phyloP scores from a whole-genome alignment of 2,888 invertebrate species.

The Listrodromus nycthemerus region DNA sequence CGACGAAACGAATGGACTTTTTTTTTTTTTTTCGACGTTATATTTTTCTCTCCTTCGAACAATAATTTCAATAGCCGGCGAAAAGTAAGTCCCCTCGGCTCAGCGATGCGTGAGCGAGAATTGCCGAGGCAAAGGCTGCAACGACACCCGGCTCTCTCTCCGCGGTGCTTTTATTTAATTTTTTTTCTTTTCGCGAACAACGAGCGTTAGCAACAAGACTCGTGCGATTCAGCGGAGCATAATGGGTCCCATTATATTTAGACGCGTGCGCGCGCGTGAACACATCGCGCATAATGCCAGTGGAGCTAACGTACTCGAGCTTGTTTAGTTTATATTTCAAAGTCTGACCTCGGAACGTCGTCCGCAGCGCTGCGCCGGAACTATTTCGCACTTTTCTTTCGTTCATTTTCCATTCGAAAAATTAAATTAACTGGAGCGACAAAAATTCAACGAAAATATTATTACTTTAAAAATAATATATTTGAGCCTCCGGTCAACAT shows the following conservation, averaged over 20 bases:
- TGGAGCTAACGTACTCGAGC: slow-evolving; percentile 33
- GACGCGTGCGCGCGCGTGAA: slow-evolving; percentile 44
- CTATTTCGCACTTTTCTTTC: no score
- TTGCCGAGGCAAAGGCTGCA: slow-evolving; percentile 38
- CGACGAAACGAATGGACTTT: slow-evolving; percentile 18
- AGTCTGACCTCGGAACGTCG: slow-evolving; percentile 7
- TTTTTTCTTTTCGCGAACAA: slow-evolving; percentile 40
- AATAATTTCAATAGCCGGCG: slow-evolving; percentile 21
- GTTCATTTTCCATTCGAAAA: background rate
- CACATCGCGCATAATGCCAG: slow-evolving; percentile 10
- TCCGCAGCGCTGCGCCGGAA: background rate
- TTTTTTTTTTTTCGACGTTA: slow-evolving; percentile 3
- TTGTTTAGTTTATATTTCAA: slow-evolving; percentile 43
- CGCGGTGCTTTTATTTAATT: background rate
- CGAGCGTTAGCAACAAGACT: slow-evolving; percentile 53
- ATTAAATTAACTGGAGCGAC: background rate
- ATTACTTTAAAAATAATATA: background rate
- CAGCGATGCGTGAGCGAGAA: slow-evolving; percentile 62
- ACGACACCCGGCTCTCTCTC: slow-evolving; percentile 51
- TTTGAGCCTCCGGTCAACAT: background rate
- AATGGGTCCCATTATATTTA: slow-evolving; percentile 64
- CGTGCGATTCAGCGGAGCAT: slow-evolving; percentile 61
- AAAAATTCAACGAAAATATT: background rate
- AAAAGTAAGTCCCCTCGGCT: slow-evolving; percentile 38
- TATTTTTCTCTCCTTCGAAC: slow-evolving; percentile 7